Base-by-base conservation (phyloP, 2,888 invertebrate species). In the Zelleria hepariella region DNA sequence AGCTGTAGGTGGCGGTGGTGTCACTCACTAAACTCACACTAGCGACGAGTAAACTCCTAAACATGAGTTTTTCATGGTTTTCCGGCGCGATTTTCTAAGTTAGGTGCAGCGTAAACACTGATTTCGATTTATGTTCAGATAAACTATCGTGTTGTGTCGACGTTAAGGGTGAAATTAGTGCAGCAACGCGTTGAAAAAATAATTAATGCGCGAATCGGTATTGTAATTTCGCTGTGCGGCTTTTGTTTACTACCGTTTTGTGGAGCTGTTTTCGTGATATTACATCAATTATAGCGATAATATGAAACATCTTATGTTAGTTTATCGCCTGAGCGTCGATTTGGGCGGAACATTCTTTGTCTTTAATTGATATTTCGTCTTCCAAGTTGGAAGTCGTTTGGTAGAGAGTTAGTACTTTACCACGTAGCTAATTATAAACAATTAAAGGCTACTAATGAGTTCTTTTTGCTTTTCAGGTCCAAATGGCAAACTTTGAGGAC, bases 1-100 rank as follows among this genome's bases (percentile, higher is more conserved):
- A 86, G 89, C 88, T 87, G 86, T 88, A 89, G 89, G 88, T 88
- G 88, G 89, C 89, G 89, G 83, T 87, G 79, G 79, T 79, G 82
- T 80, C 83, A 80, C 68, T 60, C 59, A 62, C 54, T 57, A 48
- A 25, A 27, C 60, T 59, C 26, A 5, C 10, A 74, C 71, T 77
- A 75, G 74, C 71, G 68, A 71, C 73, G 75, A 78, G 72, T n/a
- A n/a, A 71, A 66, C 75, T 85, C 75, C 85, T 86, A 86, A 86
- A 87, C 87, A 87, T 78, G 68, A 75, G 76, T 79, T 89, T 89
- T 89, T 87, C 88, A 87, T 83, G 82, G 84, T 77, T 89, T 89
- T 86, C 88, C 89, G 86, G 80, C 77, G 77, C 74, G 75, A 78
- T 85, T 88, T 86, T 80, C 81, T 77, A 66, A 66, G 71, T 70